Conservation (phyloP, 2,797 vertebrate species). For the Lophius americanus region DNA sequence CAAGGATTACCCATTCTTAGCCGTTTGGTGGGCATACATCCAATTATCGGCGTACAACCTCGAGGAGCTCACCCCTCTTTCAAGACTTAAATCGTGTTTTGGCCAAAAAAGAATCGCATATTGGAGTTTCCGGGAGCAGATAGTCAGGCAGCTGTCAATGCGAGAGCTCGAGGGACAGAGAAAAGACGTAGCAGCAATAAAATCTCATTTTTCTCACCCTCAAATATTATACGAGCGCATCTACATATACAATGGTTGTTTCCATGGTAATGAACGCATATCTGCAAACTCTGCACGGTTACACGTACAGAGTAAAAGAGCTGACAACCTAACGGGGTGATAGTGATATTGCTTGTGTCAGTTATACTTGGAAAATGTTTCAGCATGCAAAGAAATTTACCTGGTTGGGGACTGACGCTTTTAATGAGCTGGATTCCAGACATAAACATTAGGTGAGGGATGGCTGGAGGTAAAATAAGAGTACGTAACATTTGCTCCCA, state of each 20-base stretch:
- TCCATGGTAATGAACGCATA: conserved; percentile 32
- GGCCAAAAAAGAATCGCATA: not conserved
- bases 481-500: conserved; percentile 11
- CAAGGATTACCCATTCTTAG: not conserved
- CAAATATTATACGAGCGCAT: conserved; percentile 1
- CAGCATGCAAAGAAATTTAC: conserved; percentile 25
- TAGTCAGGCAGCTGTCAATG: not conserved
- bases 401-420: conserved; percentile 31
- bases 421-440: conserved; percentile 55
- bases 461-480: conserved; percentile 39
- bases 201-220: conserved; percentile 4
- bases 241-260: conserved; percentile 9
- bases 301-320: not conserved
- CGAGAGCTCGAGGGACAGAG: conserved; percentile 1
- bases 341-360: not conserved
- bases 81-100: conserved; percentile 19
- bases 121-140: conserved; percentile 8
- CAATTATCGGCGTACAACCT: conserved; percentile 22
- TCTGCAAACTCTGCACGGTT: not conserved
- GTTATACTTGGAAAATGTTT: conserved; percentile 17
- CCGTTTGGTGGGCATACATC: conserved; percentile 17
- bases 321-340: not conserved
- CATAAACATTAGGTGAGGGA: conserved; percentile 26
- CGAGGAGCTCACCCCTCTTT: conserved; percentile 2
- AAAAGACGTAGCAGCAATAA: not conserved